Evolutionary conservation across 2,888 invertebrate genomes (phyloP), one percentile per base, ranked within the genome.

Genomic region (Nomada fabriciana): DNA sequence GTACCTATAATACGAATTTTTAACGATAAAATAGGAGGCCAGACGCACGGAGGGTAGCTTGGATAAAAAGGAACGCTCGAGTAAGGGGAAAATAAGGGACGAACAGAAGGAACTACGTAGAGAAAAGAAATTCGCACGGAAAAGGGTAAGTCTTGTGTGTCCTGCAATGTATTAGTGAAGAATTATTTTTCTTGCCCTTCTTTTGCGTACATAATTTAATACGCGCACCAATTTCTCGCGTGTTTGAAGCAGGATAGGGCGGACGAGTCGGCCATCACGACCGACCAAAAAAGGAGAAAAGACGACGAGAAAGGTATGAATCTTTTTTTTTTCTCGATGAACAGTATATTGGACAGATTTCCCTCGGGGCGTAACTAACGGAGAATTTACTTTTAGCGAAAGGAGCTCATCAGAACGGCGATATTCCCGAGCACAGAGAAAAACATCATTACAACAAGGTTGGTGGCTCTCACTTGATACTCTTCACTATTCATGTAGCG

Each of bases 101-200:
- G 97, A 97, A 93, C 97, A 97, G 90, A 96, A 97, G 91, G 97
- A 97, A 94, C 94, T 96, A 15, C 95, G 97, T 87, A 97, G 97
- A 94, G 97, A 97, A 94, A 96, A 97, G 92, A 97, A 97, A 94
- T 94, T 97, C 91, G 97, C 96, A 73, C 95, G 97, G 42, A 97
- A 97, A 94, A 95, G 97, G 94, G 97, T 97, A 94, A 94, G 95
- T 85, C 72, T 52, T 60, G 53, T 25, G 36, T 36, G 36, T 42
- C 60, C 29, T 23, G 47, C 13, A 25, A 36, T 52, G n/a, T 9
- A 13, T 61, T 10, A 63, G n/a, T 18, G 11, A 2, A 61, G 25
- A n/a, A 82, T 53, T 61, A 43, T 57, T 59, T 15, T 13, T 29
- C 13, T 68, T 25, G 23, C 3, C 2, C 15, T 3, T 20, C 57